Conservation (phyloP, 1,140 invertebrate genomes). For the Lepidurus packardi region DNA sequence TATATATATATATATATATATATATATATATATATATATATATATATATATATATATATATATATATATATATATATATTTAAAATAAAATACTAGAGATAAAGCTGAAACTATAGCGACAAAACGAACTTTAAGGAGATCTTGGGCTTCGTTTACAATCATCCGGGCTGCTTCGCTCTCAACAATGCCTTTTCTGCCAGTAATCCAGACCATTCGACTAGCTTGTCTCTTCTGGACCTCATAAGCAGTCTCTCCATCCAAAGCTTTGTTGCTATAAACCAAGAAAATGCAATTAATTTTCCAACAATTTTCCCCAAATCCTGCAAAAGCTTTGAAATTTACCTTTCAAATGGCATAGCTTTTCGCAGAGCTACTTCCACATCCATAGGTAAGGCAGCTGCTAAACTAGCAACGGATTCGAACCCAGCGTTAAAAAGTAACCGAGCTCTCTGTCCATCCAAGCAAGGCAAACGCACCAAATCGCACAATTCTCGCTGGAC, state of each 20-base stretch:
- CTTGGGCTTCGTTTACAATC: constrained; percentile 72
- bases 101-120: not conserved
- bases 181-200: constrained; percentile 71
- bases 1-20: no score
- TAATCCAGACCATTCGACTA: constrained; percentile 70
- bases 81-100: no score
- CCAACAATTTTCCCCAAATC: not conserved
- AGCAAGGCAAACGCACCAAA: constrained; percentile 72
- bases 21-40: no score
- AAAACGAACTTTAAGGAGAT: constrained; percentile 52
- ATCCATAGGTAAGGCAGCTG: constrained; percentile 58
- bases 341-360: constrained; percentile 74
- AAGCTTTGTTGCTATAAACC: constrained; percentile 57
- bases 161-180: constrained; percentile 71
- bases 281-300: no score
- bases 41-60: no score
- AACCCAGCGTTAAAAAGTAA: constrained; percentile 79
- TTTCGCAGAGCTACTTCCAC: constrained; percentile 73
- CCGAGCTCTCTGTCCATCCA: constrained; percentile 80
- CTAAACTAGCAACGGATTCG: constrained; percentile 67
- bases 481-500: constrained; percentile 87
- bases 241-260: constrained; percentile 60
- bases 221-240: constrained; percentile 62
- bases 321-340: constrained; percentile 22
- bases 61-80: no score